Evolutionary conservation across 2,888 invertebrate species (phyloP), one percentile per base, ranked within the genome.

Genomic region (Gasteruption jaculator): DNA sequence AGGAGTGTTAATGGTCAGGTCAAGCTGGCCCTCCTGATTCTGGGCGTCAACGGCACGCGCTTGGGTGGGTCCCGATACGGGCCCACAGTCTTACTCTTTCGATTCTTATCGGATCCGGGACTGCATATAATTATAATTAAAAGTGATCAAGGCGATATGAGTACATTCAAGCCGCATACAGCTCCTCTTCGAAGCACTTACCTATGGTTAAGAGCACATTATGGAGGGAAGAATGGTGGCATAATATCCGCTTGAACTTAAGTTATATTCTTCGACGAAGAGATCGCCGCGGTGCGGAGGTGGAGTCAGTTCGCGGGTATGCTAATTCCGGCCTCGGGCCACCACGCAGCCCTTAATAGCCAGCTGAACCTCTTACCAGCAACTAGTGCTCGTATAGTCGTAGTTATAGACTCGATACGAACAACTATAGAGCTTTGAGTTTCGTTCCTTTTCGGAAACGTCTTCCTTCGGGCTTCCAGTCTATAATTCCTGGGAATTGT

Each of bases 311-410:
- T 54, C 45, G 59, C 63, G 66, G 62, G 63, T 68, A 68, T 68
- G 68, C 68, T 68, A 68, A 68, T 68, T 65, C 63, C 60, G 60
- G 68, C 68, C 68, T 57, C 53, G 49, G 68, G 68, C 68, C 61
- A 68, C 68, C 68, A 68, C 68, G 68, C 68, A 68, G 67, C 68
- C 66, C 68, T 68, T 68, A 68, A 68, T 66, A 64, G 66, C 60
- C 63, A 65, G 65, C 62, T 63, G 60, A 67, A 60, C 58, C 60
- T 62, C 63, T 61, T 58, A 63, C 56, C 58, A 56, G 62, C 63
- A 62, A 62, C 60, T 63, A 62, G 63, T 57, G 56, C 53, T 60
- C 58, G 55, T 60, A 56, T 53, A 56, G 21, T n/a, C 36, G 38
- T 38, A 38, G 29, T 18, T 20, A 29, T 15, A 21, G n/a, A n/a